Percentiles rank a stretch among this genome's conserved stretches.
phyloP scores from a whole-genome alignment of 2,888 invertebrate species.

The Carcina quercana region DNA sequence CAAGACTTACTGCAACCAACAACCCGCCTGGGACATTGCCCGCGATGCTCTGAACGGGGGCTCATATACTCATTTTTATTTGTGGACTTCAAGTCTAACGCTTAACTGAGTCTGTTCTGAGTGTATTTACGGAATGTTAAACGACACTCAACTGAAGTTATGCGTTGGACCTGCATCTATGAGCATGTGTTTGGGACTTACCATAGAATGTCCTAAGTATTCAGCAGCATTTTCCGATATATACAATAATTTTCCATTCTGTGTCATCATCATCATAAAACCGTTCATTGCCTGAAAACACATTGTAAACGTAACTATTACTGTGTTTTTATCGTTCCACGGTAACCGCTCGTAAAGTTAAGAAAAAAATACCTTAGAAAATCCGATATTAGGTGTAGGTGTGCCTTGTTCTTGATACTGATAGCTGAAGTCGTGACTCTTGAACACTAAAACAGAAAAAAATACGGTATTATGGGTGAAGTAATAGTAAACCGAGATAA shows the following conservation, averaged over 20 bases:
- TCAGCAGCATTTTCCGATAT: slow-evolving; percentile 99
- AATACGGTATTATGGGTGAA: slow-evolving; percentile 68
- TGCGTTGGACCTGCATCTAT: no score
- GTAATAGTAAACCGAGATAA: slow-evolving; percentile 64
- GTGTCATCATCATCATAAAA: slow-evolving; percentile 98
- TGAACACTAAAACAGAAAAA: slow-evolving; percentile 88
- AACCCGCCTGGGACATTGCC: no score
- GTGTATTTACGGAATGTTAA: no score
- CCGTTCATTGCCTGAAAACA: slow-evolving; percentile 94
- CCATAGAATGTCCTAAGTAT: slow-evolving; percentile 99
- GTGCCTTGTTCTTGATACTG: slow-evolving; percentile 79
- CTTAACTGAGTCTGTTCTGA: no score
- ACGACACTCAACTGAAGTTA: no score
- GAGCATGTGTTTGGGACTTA: no score
- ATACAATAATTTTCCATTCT: slow-evolving; percentile 97
- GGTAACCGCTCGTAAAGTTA: slow-evolving; percentile 42
- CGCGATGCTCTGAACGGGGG: no score
- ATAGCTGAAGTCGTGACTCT: slow-evolving; percentile 82
- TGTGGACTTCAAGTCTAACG: no score
- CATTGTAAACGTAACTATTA: slow-evolving; percentile 37
- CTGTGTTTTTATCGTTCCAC: slow-evolving; percentile 33
- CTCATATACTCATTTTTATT: no score
- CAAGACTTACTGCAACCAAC: no score
- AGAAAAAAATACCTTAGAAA: slow-evolving; percentile 84
- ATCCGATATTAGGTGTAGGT: slow-evolving; percentile 91